Evolutionary conservation across 2,797 vertebrate species (phyloP).

Genomic region (Leptatherina wallacei): DNA sequence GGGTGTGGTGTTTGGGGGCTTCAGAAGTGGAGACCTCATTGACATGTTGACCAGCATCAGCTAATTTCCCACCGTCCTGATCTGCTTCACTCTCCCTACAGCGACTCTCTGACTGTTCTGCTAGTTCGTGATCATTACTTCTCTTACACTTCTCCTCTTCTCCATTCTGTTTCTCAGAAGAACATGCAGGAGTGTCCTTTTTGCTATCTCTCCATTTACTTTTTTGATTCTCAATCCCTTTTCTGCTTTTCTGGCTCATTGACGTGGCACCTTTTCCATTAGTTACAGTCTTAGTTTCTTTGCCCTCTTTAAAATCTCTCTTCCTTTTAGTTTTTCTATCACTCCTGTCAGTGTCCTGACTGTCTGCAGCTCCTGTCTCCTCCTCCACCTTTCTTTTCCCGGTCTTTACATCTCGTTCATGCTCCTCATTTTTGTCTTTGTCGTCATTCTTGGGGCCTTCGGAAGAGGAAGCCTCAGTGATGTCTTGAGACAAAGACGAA

Average conservation of each 20-base stretch:
- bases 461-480: not conserved
- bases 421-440: not conserved
- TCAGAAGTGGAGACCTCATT: not conserved
- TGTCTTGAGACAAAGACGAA: not conserved
- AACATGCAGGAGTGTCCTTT: not conserved
- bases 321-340: not conserved
- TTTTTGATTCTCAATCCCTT: not conserved
- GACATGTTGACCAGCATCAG: not conserved
- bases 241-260: not conserved
- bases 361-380: not conserved
- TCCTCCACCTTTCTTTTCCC: not conserved
- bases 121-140: not conserved
- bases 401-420: not conserved
- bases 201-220: not conserved
- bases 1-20: not conserved
- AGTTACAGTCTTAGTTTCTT: no score
- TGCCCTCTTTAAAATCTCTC: no score
- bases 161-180: not conserved
- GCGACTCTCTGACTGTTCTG: not conserved
- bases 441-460: not conserved
- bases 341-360: not conserved
- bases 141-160: not conserved
- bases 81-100: not conserved
- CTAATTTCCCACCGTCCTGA: not conserved
- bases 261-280: not conserved